A percentile compares a stretch with the other conserved stretches of the same genome.
phyloP scores from a whole-genome alignment of 2,888 invertebrate species.

The Sabellastarte sp. region DNA sequence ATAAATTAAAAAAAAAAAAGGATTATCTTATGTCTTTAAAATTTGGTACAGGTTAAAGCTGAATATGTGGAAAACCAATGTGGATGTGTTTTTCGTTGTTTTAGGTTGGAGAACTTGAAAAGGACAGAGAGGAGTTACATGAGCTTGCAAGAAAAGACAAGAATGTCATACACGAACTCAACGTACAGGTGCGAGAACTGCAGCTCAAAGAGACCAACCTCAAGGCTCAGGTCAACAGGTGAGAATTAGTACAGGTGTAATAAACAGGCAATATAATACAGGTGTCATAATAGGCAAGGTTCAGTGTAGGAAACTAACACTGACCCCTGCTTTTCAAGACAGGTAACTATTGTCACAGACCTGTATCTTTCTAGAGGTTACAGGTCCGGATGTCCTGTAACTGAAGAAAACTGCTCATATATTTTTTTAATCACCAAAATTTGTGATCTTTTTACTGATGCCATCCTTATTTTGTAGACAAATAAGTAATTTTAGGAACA shows the following conservation, averaged over 20 bases:
- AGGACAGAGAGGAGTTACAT: constrained; percentile 50
- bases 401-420: too few species aligned
- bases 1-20: background rate
- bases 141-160: constrained; percentile 52
- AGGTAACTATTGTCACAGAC: too few species aligned
- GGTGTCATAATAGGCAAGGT: too few species aligned
- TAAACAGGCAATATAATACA: background rate
- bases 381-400: too few species aligned
- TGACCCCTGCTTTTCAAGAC: too few species aligned
- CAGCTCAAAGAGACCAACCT: constrained; percentile 44
- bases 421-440: too few species aligned
- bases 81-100: background rate
- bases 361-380: too few species aligned
- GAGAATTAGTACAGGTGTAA: background rate
- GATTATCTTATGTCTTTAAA: background rate
- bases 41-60: background rate
- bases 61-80: too few species aligned
- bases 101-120: constrained; percentile 49
- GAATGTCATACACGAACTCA: constrained; percentile 50
- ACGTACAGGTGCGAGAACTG: constrained; percentile 44
- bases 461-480: too few species aligned
- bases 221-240: constrained; percentile 40
- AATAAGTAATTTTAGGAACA: too few species aligned
- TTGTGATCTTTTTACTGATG: too few species aligned
- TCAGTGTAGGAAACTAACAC: too few species aligned